Evolutionary conservation across 64 coral and sea anemone genomes (phyloP).

Genomic region (Acropora tenuis): DNA sequence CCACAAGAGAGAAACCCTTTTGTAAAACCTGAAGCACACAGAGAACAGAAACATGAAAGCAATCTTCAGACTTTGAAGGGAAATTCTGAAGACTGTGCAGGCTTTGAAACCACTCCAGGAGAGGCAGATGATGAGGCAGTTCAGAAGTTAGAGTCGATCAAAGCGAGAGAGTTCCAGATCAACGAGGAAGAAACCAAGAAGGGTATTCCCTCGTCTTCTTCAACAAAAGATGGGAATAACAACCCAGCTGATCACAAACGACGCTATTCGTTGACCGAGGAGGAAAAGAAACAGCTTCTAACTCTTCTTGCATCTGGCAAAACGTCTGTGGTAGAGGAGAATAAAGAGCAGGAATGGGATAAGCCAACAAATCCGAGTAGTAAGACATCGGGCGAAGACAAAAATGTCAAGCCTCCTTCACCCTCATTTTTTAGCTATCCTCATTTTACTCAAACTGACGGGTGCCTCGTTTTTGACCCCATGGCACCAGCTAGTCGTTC

Average conservation of each 20-base stretch:
- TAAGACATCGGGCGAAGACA: not conserved
- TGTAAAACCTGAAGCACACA: not conserved
- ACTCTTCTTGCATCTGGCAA: constrained; percentile 29
- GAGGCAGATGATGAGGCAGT: not conserved
- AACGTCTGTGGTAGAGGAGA: not conserved
- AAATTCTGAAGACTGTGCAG: not conserved
- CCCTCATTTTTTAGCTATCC: constrained; percentile 26
- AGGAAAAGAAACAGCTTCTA: constrained; percentile 25
- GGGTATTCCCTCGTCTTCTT: not conserved
- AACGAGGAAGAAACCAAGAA: not conserved
- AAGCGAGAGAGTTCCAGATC: not conserved
- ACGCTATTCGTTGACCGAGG: constrained; percentile 16
- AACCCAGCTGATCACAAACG: not conserved
- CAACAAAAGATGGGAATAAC: not conserved
- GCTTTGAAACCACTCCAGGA: not conserved
- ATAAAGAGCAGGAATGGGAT: not conserved
- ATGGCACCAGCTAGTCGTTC: constrained; percentile 71
- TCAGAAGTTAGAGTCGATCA: not conserved
- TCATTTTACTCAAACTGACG: constrained; percentile 9
- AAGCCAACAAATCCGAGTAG: not conserved
- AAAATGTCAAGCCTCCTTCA: constrained; percentile 15
- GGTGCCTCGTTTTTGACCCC: constrained; percentile 64
- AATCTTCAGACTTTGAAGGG: not conserved
- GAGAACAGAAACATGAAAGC: not conserved
- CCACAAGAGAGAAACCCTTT: constrained; percentile 32